Evolutionary conservation across 2,888 invertebrate genomes (phyloP), one percentile per base, ranked within the genome.

Genomic region (Spilosoma lubricipeda): DNA sequence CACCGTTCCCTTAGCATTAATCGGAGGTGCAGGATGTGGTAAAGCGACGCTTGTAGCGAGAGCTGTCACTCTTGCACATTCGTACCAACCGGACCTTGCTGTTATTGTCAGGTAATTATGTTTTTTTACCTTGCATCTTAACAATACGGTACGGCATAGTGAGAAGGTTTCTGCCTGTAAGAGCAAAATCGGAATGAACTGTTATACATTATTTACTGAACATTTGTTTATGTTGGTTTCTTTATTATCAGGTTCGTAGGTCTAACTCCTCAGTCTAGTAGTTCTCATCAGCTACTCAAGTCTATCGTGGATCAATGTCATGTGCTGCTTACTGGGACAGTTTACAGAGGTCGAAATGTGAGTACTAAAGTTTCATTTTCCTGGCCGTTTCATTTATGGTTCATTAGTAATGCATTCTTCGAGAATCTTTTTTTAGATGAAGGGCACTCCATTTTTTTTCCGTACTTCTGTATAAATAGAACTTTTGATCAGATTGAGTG

Each of bases 11-110:
- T 92, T 98, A 76, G 96, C 98, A 23, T 93, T 98, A 75, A 97
- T 97, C 77, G 98, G 98, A 0, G 96, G 97, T 42, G 96, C 97
- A n/a, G 98, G 98, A 20, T 97, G 98, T 90, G 98, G 98, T 1
- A 98, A 98, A 93, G 98, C 98, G 7, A 97, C 98, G 0, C 93
- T 98, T 11, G 96, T 98, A 59, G 98, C 98, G 1, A 96, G 97
- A 79, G 97, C 97, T 18, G 97, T 97, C 69, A 96, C 97, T 69
- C 96, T 97, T 70, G 96, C 97, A 74, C 96, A 97, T 70, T 92
- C 96, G 63, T 97, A 97, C 96, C 94, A 96, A 77, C 97, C 97
- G 2, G 97, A 97, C 88, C 94, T 97, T 8, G 96, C 96, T 48
- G 93, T 97, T 36, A 90, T 95, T 3, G 89, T 95, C 81, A 92